These are phyloP conservation scores for Hymenochirus boettgeri DNA, from an alignment of 2,113 vertebrate species.

Conservation along the genomic window DNA sequence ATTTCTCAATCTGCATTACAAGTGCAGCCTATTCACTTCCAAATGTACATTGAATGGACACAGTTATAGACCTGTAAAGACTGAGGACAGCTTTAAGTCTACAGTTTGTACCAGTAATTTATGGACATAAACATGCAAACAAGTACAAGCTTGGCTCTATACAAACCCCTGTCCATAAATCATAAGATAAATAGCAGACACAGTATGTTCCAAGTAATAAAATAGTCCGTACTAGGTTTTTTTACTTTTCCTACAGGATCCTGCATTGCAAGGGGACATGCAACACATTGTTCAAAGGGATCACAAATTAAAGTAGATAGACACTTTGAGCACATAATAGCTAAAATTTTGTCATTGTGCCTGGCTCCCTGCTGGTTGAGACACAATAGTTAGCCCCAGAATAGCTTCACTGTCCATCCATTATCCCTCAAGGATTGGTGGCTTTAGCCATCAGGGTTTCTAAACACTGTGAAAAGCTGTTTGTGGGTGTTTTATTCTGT, in stretches of 20 bases:
- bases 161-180: constrained; percentile 25
- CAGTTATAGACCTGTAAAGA: background rate
- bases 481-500: background rate
- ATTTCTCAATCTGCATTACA: background rate
- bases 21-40: background rate
- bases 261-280: constrained; percentile 13
- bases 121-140: constrained; percentile 16
- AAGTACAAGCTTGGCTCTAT: constrained; percentile 8
- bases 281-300: constrained; percentile 15
- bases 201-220: constrained; percentile 20
- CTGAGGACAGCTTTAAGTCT: background rate
- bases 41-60: background rate
- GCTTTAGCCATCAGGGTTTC: background rate
- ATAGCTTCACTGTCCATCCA: constrained; percentile 1
- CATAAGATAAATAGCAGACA: constrained; percentile 22
- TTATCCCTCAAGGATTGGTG: background rate
- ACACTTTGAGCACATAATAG: constrained; percentile 13
- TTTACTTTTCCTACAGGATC: constrained; percentile 1
- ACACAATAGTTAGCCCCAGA: constrained; percentile 15
- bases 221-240: constrained; percentile 11
- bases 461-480: background rate
- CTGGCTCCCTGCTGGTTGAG: background rate
- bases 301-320: constrained; percentile 17
- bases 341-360: constrained; percentile 17
- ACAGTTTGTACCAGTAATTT: constrained; percentile 21